phyloP scores from a whole-genome alignment of 2,888 invertebrate genomes.

The Protophormia terraenovae region DNA sequence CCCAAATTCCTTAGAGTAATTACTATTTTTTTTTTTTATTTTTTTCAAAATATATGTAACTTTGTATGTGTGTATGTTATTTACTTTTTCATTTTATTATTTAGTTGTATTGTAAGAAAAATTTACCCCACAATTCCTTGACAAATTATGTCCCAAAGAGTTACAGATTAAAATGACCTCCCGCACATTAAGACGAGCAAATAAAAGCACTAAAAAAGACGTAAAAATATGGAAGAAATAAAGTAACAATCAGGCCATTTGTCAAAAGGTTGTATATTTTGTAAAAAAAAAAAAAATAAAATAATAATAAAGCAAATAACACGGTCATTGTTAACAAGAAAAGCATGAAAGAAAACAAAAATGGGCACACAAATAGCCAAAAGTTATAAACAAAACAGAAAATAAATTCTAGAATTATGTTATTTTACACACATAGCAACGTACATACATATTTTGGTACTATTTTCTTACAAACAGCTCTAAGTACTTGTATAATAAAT shows the following conservation, averaged over 20 bases:
- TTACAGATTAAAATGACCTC: constrained; percentile 45
- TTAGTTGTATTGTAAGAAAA: too few relatives aligned
- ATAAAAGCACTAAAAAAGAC: background rate
- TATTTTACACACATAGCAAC: too few relatives aligned
- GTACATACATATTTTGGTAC: background rate
- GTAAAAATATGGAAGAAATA: background rate
- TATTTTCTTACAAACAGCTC: background rate
- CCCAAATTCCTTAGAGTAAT: too few relatives aligned
- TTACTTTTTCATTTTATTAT: too few relatives aligned
- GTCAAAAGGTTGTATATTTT: constrained; percentile 55
- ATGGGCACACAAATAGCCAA: constrained; percentile 15
- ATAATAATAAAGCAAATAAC: background rate
- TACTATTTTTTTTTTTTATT: too few relatives aligned
- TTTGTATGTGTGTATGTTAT: too few relatives aligned
- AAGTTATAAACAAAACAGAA: constrained; percentile 21
- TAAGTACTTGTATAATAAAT: background rate
- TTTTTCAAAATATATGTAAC: too few relatives aligned
- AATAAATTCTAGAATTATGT: background rate
- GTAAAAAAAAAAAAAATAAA: background rate
- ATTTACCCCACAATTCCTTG: constrained; percentile 27
- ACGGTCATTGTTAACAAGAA: background rate
- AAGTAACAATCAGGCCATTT: constrained; percentile 56
- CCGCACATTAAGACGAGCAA: background rate
- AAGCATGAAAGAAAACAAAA: background rate
- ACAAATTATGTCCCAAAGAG: constrained; percentile 41